phyloP scores from a whole-genome alignment of 2,113 vertebrate species.

The Sinocyclocheilus anophthalmus region DNA sequence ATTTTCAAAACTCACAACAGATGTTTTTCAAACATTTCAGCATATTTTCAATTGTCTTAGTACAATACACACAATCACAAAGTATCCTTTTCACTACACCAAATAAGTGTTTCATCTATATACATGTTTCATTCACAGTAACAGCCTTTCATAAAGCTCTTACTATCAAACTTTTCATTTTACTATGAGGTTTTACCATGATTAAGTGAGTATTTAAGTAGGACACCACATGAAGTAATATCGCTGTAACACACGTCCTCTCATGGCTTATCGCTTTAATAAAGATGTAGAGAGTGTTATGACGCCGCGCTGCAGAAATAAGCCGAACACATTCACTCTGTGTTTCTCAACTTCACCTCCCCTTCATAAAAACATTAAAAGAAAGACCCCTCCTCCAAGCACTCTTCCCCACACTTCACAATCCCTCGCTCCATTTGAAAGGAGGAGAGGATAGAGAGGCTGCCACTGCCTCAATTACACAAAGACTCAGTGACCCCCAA shows the following conservation, averaged over 20 bases:
- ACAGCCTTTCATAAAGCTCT: too few species aligned
- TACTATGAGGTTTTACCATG: background rate
- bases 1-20: too few species aligned
- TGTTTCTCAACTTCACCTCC: slow-evolving; percentile 87
- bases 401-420: slow-evolving; percentile 77
- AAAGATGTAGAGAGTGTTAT: slow-evolving; percentile 89
- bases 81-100: too few species aligned
- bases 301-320: slow-evolving; percentile 86
- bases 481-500: slow-evolving; percentile 99
- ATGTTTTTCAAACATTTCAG: too few species aligned
- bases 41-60: too few species aligned
- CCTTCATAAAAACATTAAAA: slow-evolving; percentile 76
- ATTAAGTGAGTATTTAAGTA: background rate
- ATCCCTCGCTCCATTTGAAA: slow-evolving; percentile 77
- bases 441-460: slow-evolving; percentile 78
- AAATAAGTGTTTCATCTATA: too few species aligned
- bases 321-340: slow-evolving; percentile 87
- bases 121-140: too few species aligned
- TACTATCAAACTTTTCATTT: too few species aligned
- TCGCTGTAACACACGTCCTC: background rate
- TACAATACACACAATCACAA: too few species aligned
- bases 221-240: background rate
- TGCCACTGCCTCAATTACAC: slow-evolving; percentile 99
- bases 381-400: slow-evolving; percentile 59
- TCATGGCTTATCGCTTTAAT: slow-evolving; percentile 61